Conservation (phyloP, 2,113 vertebrate genomes). For the Leptobrachium leishanense region DNA sequence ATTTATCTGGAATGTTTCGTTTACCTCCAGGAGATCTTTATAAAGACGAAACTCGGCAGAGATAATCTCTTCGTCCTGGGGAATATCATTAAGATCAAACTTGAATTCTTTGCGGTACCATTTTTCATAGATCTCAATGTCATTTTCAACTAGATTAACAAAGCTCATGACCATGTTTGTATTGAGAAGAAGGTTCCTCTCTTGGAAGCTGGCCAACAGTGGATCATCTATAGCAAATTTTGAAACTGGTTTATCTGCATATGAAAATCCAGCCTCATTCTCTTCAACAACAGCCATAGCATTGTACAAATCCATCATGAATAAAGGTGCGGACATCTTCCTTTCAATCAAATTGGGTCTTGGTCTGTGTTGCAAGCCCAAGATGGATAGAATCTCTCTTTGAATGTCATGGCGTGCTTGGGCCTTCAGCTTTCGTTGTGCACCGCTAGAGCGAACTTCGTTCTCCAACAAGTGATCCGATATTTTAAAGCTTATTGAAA, state of each 20-base stretch:
- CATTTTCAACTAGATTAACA: slow-evolving; percentile 83
- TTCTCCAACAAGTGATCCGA: slow-evolving; percentile 88
- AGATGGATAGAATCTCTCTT: slow-evolving; percentile 94
- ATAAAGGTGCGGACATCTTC: slow-evolving; percentile 90
- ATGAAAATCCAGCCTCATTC: slow-evolving; percentile 71
- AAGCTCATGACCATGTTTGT: slow-evolving; percentile 98
- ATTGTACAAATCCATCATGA: slow-evolving; percentile 97
- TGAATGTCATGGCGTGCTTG: slow-evolving; percentile 95
- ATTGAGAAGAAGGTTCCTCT: slow-evolving; percentile 87
- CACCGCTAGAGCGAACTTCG: slow-evolving; percentile 91
- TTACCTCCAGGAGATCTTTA: slow-evolving; percentile 22
- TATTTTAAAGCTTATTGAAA: slow-evolving; percentile 77
- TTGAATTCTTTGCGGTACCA: slow-evolving; percentile 21
- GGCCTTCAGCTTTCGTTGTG: slow-evolving; percentile 85
- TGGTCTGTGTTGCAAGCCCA: slow-evolving; percentile 92
- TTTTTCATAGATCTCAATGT: slow-evolving; percentile 21
- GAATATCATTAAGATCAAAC: slow-evolving; percentile 36
- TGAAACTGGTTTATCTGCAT: slow-evolving; percentile 72
- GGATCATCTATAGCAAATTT: slow-evolving; percentile 71
- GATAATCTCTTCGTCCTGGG: slow-evolving; percentile 12
- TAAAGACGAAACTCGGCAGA: slow-evolving; percentile 29
- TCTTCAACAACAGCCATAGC: slow-evolving; percentile 79
- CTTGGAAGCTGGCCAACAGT: slow-evolving; percentile 79
- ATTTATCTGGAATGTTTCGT: slow-evolving; percentile 28
- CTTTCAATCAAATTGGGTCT: slow-evolving; percentile 85